Evolutionary conservation across 2,888 invertebrate species (phyloP), one percentile per base, ranked within the genome.

Genomic region (Tachina lurida): DNA sequence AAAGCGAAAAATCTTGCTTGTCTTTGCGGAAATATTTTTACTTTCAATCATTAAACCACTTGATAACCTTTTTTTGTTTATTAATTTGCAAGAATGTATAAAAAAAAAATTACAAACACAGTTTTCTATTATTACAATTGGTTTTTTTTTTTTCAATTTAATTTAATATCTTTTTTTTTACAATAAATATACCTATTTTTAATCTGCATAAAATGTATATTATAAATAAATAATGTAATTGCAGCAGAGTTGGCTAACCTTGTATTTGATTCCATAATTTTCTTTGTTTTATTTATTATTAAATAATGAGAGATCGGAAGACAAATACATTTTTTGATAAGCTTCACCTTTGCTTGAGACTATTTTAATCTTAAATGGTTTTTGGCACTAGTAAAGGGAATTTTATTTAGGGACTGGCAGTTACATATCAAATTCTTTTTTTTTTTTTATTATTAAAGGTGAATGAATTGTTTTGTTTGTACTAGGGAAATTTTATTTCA

Each of bases 41-140:
- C 15, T 31, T 70, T 60, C 3, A 45, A 58, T 58, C 68, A 31
- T 60, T 54, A 45, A 56, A 71, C 60, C 52, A 62, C 31, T 63
- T 71, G 71, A 79, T 79, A 71, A 79, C 70, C 54, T 79, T 70
- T 31, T 31, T 31, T n/a, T 67, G 19, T 62, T 70, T 78, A 78
- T 62, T 15, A 54, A 39, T 31, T 78, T 47, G 45, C 54, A 71
- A 63, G 39, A 67, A 31, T 43, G 45, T 31, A 49, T 17, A 8
- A 13, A 45, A 8, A 13, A 45, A 45, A 13, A 2, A 13, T 22
- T 13, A 58, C 22, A 58, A 54, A 31, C 31, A 31, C 10, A 54
- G 8, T 17, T 54, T 54, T 17, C 54, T 19, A 60, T 60, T 19
- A 60, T 60, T n/a, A 60, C 10, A 54, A 52, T 17, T 10, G 54